These are phyloP conservation scores for Podotricha telesiphe DNA, from an alignment of 2,888 invertebrate genomes.

Conservation along the genomic window DNA sequence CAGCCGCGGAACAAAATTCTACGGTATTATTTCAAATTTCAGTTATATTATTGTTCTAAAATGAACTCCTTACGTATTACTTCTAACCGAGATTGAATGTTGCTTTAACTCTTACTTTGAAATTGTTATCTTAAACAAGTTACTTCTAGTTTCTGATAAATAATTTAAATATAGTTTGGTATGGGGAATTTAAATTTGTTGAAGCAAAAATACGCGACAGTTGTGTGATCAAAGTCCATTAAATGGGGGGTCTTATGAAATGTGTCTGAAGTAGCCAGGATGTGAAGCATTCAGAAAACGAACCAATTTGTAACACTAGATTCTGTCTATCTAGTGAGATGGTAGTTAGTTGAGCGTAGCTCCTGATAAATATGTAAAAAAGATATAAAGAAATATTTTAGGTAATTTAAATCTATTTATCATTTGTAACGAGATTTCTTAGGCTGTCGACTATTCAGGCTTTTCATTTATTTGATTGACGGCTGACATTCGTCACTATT, in stretches of 20 bases:
- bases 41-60: constrained; percentile 35
- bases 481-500: constrained; percentile 63
- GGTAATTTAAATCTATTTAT: constrained; percentile 9
- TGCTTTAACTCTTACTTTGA: constrained; percentile 24
- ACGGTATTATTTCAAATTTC: constrained; percentile 39
- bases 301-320: neutral
- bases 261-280: neutral
- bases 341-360: neutral
- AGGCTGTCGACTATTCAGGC: neutral
- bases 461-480: constrained; percentile 48
- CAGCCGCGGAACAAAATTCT: constrained; percentile 31
- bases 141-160: constrained; percentile 8
- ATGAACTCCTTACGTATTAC: constrained; percentile 42
- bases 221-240: neutral
- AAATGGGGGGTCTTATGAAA: neutral
- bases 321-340: neutral
- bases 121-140: constrained; percentile 25
- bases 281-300: neutral
- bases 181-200: neutral
- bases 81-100: constrained; percentile 3
- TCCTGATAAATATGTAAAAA: neutral
- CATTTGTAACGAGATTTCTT: constrained; percentile 4
- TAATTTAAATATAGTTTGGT: constrained; percentile 9
- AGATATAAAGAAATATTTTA: neutral
- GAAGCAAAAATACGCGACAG: neutral